Conservation (phyloP, 1,140 invertebrate species). For the Alviniconcha marisindica region DNA sequence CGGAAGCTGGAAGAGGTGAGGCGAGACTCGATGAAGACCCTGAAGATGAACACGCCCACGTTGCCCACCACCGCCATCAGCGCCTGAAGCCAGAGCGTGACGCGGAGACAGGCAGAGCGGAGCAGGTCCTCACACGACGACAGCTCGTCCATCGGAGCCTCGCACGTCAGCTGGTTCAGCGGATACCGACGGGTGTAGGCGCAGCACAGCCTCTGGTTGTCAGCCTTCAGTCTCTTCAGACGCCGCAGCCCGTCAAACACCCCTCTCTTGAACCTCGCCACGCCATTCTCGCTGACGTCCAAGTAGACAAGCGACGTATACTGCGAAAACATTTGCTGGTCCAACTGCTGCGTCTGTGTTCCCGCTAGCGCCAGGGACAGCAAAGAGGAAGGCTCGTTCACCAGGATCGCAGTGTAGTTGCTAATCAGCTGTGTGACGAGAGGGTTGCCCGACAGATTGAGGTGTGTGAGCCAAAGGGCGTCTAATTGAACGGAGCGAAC, state of each 20-base stretch:
- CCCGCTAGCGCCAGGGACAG: not conserved
- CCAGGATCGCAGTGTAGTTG: not conserved
- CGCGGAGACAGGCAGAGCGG: not conserved
- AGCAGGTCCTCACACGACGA: slow-evolving; percentile 47
- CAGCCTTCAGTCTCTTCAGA: no score
- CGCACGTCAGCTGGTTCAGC: not conserved
- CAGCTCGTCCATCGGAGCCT: not conserved
- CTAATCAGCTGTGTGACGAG: not conserved
- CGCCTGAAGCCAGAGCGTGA: slow-evolving; percentile 1
- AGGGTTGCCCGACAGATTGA: not conserved
- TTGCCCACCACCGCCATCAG: not conserved
- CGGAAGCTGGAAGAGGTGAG: not conserved
- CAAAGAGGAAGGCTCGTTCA: not conserved
- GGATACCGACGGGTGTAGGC: not conserved
- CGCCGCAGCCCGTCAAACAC: not conserved
- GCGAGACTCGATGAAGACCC: not conserved
- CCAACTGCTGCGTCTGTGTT: not conserved
- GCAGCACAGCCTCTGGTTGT: not conserved
- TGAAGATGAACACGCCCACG: not conserved
- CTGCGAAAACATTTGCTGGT: not conserved
- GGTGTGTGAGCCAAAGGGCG: not conserved
- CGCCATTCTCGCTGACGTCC: not conserved
- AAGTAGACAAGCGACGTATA: not conserved
- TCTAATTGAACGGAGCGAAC: no score
- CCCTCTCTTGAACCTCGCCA: not conserved